Base-by-base conservation (phyloP, 2,888 invertebrate genomes). In the Diadegma fenestrale region DNA sequence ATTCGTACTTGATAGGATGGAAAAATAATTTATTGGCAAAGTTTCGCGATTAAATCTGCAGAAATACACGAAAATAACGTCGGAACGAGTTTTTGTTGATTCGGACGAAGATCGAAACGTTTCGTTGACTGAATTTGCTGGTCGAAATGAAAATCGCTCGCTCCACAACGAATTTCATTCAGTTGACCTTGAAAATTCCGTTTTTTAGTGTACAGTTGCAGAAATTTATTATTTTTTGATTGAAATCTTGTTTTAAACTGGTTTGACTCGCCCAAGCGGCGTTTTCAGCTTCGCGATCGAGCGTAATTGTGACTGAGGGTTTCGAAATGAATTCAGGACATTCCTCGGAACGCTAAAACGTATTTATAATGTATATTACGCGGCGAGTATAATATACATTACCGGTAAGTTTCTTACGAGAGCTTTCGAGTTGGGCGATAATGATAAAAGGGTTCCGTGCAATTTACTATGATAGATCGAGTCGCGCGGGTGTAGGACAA, bases 381-480 rank as follows among this genome's bases (percentile, higher is more conserved):
- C 41, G 51, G 64, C 43, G 43, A 43, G 64, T 72, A 73, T 45
- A 41, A 64, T 80, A 80, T 64, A 58, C 64, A 76, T 66, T 63
- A 48, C 22, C 43, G 61, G 77, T n/a, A 69, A 61, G 82, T 87
- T 86, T 82, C 73, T 82, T 69, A 72, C 82, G 75, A 84, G 83
- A 73, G 72, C 79, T 51, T 43, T 54, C 19, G 71, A 26, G 63
- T 66, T 80, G 61, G 61, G 77, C 68, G 66, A 48, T 66, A 45
- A 66, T 79, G 81, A 86, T 85, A 85, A 88, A 88, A 87, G 83
- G 87, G 87, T 85, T 91, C 88, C 90, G 90, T 90, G 92, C 92
- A 92, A 93, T 93, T 93, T 91, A 87, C 92, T 90, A 92, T 93
- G 93, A 93, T 93, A 92, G 92, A 93, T 93, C 92, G 93, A 92